These are phyloP conservation scores for Acestrorhynchus altus DNA, from an alignment of 2,797 vertebrate genomes.

Conservation along the genomic window DNA sequence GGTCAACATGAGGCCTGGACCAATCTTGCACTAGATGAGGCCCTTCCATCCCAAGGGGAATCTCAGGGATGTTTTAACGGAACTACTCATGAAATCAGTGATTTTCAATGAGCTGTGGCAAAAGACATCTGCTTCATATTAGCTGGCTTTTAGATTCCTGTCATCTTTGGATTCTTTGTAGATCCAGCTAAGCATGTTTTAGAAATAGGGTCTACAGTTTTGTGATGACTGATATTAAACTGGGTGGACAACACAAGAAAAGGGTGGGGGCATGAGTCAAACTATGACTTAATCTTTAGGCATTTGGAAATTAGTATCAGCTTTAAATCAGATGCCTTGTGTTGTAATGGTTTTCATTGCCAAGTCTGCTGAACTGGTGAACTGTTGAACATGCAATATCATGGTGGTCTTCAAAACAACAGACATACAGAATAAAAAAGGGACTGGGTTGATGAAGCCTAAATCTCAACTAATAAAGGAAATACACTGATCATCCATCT, in stretches of 20 bases:
- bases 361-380: background rate
- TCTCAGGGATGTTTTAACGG: background rate
- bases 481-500: background rate
- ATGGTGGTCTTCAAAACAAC: background rate
- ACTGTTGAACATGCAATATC: background rate
- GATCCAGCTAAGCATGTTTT: background rate
- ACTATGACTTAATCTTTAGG: conserved; percentile 2
- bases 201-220: background rate
- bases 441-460: background rate
- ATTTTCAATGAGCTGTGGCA: background rate
- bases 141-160: background rate
- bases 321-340: conserved; percentile 7
- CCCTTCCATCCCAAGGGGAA: too few species aligned
- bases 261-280: background rate
- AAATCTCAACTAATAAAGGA: background rate
- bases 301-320: background rate
- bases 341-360: background rate
- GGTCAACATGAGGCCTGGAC: background rate
- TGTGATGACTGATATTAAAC: too few species aligned
- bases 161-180: background rate
- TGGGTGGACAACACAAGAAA: conserved; percentile 9
- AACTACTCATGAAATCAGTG: background rate
- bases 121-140: conserved; percentile 35
- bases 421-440: background rate
- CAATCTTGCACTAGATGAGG: background rate